Conservation (phyloP, 2,113 vertebrate species). For the Oreochromis aureus region DNA sequence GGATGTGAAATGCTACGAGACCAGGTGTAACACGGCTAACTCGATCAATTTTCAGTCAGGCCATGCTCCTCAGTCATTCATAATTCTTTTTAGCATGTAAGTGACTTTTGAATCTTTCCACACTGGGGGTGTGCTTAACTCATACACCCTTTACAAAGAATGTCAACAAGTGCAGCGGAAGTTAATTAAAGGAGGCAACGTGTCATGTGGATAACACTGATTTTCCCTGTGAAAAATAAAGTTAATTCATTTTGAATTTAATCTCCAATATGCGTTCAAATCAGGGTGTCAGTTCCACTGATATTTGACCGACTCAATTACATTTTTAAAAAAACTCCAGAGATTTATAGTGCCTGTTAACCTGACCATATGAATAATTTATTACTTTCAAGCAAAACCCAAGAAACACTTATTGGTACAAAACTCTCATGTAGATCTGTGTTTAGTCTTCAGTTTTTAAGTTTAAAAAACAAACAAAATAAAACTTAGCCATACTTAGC, state of each 20-base stretch:
- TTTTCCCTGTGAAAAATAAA: slow-evolving; percentile 12
- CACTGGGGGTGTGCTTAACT: slow-evolving; percentile 35
- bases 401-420: neutral
- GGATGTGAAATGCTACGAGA: slow-evolving; percentile 42
- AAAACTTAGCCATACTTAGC: neutral
- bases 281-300: neutral
- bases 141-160: neutral
- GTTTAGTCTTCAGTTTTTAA: neutral
- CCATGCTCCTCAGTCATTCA: slow-evolving; percentile 28
- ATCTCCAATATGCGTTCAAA: slow-evolving; percentile 10
- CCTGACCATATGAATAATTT: slow-evolving; percentile 40
- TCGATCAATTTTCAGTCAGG: slow-evolving; percentile 66
- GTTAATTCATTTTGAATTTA: slow-evolving; percentile 30
- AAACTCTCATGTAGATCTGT: neutral
- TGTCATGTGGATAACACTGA: slow-evolving; percentile 11
- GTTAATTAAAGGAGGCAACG: slow-evolving; percentile 34
- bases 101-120: slow-evolving; percentile 49
- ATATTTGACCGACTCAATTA: slow-evolving; percentile 10
- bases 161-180: slow-evolving; percentile 5
- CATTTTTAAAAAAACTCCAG: slow-evolving; percentile 12
- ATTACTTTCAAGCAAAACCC: slow-evolving; percentile 24
- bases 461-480: neutral
- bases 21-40: slow-evolving; percentile 53
- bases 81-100: slow-evolving; percentile 42
- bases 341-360: slow-evolving; percentile 37